Evolutionary conservation across 2,113 vertebrate species (phyloP).

Genomic region (Prionailurus bengalensis): DNA sequence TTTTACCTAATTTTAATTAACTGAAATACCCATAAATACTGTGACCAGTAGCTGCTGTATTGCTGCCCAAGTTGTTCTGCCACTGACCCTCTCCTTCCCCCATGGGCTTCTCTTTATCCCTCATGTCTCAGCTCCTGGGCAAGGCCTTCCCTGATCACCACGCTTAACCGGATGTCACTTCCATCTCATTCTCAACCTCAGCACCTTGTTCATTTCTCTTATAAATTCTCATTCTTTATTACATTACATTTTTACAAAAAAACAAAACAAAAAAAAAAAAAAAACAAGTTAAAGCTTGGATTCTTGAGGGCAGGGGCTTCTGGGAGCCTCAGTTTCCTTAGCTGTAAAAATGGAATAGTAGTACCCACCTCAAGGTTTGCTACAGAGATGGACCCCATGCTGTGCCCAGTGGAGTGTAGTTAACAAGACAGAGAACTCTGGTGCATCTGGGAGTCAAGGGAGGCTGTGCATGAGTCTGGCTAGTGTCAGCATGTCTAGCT

Average conservation of each 20-base stretch:
- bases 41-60: not conserved
- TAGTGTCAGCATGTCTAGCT: not conserved
- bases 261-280: not conserved
- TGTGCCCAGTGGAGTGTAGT: not conserved
- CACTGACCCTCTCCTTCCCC: not conserved
- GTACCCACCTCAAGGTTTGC: not conserved
- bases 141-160: not conserved
- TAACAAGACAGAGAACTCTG: not conserved
- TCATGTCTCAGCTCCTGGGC: not conserved
- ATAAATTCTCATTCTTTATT: conserved; percentile 3
- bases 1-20: conserved; percentile 2
- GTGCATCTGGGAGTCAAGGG: not conserved
- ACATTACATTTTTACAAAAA: not conserved
- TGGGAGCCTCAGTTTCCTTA: not conserved
- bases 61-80: not conserved
- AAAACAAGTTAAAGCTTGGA: not conserved
- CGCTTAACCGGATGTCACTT: not conserved
- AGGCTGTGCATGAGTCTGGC: not conserved
- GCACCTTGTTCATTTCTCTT: not conserved
- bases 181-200: not conserved
- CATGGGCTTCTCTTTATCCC: not conserved
- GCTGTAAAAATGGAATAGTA: not conserved
- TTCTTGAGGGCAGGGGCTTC: not conserved
- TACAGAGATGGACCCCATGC: not conserved
- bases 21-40: not conserved